phyloP scores from a whole-genome alignment of 2,113 vertebrate species.

The Petromus typicus region DNA sequence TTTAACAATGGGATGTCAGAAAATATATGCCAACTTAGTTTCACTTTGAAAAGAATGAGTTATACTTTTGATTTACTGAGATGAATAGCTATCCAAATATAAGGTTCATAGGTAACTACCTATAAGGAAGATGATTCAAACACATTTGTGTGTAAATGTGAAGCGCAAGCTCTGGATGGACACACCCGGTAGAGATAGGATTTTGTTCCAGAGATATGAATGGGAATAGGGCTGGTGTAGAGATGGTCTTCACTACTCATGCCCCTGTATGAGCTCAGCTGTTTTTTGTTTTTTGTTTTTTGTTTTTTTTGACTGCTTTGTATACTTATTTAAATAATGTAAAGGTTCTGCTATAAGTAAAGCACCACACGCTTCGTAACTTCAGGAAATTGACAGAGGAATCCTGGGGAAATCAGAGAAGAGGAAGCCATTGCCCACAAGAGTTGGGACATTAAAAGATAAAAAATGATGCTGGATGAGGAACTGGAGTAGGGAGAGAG shows the following conservation, averaged over 20 bases:
- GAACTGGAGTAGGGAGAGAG: neutral
- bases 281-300: too few species aligned
- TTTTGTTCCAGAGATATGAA: neutral
- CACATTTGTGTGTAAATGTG: neutral
- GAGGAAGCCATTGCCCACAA: neutral
- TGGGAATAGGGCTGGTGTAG: neutral
- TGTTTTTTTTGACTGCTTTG: neutral
- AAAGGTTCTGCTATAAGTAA: neutral
- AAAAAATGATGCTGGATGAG: neutral
- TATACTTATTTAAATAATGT: neutral
- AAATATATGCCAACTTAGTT: neutral
- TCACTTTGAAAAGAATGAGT: neutral
- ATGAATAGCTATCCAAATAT: neutral
- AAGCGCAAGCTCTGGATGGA: neutral
- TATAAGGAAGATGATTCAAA: neutral
- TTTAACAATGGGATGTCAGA: slow-evolving; percentile 28
- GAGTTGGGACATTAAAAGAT: neutral
- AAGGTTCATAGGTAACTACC: neutral
- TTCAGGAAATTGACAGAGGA: neutral
- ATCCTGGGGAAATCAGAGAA: neutral
- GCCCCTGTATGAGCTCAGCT: neutral
- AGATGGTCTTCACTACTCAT: neutral
- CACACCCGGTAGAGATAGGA: neutral
- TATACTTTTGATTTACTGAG: neutral
- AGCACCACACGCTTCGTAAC: neutral